A percentile compares a stretch with the other conserved stretches of the same genome.
Conservation (phyloP, 2,113 vertebrate genomes). For the Plotosus lineatus region DNA sequence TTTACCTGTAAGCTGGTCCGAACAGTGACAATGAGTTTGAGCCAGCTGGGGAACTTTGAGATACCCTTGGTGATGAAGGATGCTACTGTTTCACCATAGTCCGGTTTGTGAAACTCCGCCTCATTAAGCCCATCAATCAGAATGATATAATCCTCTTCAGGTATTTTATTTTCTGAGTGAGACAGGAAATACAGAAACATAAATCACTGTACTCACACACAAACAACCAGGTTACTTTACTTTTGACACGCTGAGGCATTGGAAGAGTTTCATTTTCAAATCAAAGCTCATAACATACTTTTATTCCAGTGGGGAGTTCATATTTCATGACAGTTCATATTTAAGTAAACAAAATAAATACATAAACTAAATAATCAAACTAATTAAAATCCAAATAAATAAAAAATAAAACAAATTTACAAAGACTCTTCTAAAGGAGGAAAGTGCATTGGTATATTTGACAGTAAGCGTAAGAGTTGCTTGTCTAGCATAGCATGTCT, state of each 20-base stretch:
- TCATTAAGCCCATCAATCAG: constrained; percentile 96
- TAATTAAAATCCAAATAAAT: no score
- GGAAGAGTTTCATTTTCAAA: no score
- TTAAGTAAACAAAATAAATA: no score
- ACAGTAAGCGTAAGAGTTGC: background rate
- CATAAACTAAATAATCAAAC: no score
- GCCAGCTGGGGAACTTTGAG: constrained; percentile 88
- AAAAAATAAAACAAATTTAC: no score
- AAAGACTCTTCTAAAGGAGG: background rate
- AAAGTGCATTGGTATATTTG: background rate
- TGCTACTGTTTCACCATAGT: constrained; percentile 95
- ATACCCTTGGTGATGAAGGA: constrained; percentile 92
- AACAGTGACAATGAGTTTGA: constrained; percentile 93
- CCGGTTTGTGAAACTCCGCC: constrained; percentile 98
- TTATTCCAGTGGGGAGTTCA: no score
- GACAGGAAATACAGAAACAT: constrained; percentile 29
- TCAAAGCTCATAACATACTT: no score
- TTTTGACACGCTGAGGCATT: no score
- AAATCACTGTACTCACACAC: background rate
- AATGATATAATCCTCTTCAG: constrained; percentile 93
- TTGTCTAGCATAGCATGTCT: background rate
- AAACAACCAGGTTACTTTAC: background rate
- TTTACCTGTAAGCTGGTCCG: constrained; percentile 91
- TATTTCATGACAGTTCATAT: no score
- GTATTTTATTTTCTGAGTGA: constrained; percentile 87